These are phyloP conservation scores for Chascanopsetta lugubris DNA, from an alignment of 2,113 vertebrate genomes.

Conservation along the genomic window DNA sequence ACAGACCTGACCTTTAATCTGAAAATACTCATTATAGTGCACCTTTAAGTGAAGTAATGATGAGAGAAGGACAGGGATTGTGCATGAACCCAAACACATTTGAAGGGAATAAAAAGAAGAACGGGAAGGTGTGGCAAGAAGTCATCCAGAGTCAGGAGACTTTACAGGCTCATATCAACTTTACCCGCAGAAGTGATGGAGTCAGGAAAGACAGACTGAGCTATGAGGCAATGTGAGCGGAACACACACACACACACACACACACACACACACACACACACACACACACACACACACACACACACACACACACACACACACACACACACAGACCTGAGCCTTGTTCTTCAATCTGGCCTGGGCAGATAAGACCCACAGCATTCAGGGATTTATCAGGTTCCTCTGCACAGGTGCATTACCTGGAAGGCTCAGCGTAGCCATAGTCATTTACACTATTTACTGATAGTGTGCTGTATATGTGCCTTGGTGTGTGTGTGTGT, in stretches of 20 bases:
- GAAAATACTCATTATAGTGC: constrained; percentile 4
- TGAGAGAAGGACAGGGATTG: too few species aligned
- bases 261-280: constrained; percentile 47
- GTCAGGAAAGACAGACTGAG: constrained; percentile 27
- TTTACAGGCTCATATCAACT: constrained; percentile 60
- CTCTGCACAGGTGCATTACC: constrained; percentile 69
- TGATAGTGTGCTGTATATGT: constrained; percentile 46
- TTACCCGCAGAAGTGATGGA: constrained; percentile 42
- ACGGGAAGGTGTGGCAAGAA: constrained; percentile 12
- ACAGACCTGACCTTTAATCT: background rate
- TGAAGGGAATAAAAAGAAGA: constrained; percentile 32
- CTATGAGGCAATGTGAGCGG: constrained; percentile 21
- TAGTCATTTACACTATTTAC: constrained; percentile 57
- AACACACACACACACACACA: constrained; percentile 14
- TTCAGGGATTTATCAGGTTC: constrained; percentile 69
- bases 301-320: too few species aligned
- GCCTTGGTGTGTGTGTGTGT: constrained; percentile 21
- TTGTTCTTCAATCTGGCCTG: constrained; percentile 63
- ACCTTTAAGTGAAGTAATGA: constrained; percentile 14
- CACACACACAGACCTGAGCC: constrained; percentile 35
- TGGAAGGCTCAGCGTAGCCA: constrained; percentile 42
- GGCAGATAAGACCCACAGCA: constrained; percentile 69
- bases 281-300: too few species aligned
- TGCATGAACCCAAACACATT: constrained; percentile 14
- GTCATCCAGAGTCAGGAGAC: constrained; percentile 46